Conservation (phyloP, 1,140 invertebrate genomes). For the Rhyacophila brunnea region DNA sequence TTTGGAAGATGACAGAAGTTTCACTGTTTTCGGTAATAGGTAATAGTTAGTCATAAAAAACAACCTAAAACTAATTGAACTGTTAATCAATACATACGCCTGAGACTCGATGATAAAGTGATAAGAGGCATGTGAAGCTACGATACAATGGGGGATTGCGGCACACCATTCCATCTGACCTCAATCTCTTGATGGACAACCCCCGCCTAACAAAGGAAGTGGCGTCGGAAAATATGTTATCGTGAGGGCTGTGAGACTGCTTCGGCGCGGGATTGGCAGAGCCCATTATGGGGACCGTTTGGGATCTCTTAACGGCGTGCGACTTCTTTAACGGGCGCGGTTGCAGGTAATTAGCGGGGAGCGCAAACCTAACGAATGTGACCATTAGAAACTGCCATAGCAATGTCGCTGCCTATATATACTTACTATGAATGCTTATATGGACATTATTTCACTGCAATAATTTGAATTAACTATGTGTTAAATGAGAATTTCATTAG, state of each 20-base stretch:
- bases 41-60: slow-evolving; percentile 4
- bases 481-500: too few species aligned
- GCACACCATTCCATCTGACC: slow-evolving; percentile 42
- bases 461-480: too few species aligned
- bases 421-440: too few species aligned
- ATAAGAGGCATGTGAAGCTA: not conserved
- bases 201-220: slow-evolving; percentile 51
- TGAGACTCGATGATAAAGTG: not conserved
- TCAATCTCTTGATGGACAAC: slow-evolving; percentile 54
- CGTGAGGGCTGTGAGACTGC: slow-evolving; percentile 39
- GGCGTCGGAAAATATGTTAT: slow-evolving; percentile 50
- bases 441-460: too few species aligned
- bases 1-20: too few species aligned
- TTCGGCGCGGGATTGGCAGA: slow-evolving; percentile 37
- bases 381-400: not conserved
- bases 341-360: slow-evolving; percentile 53
- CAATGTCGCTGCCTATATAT: too few species aligned
- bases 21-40: too few species aligned
- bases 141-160: not conserved
- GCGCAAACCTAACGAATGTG: slow-evolving; percentile 48
- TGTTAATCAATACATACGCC: not conserved
- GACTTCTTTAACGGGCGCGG: slow-evolving; percentile 43
- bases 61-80: not conserved
- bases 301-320: slow-evolving; percentile 44
- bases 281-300: slow-evolving; percentile 45